phyloP scores from a whole-genome alignment of 2,113 vertebrate genomes.

The Leptocoma aspasia region DNA sequence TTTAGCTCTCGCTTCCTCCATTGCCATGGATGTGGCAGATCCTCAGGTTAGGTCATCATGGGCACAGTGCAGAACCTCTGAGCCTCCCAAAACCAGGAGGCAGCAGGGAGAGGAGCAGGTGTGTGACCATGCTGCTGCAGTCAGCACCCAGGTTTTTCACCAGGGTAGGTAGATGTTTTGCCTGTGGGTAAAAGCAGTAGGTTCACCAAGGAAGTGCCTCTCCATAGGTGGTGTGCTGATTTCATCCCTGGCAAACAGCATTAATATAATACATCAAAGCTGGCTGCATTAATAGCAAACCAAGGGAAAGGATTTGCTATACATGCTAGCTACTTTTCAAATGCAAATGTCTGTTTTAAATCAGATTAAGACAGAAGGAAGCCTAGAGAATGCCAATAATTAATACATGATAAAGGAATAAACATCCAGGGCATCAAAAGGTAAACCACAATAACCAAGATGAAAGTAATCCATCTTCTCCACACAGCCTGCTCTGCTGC shows the following conservation, averaged over 20 bases:
- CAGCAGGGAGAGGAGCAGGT: neutral
- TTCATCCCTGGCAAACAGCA: slow-evolving; percentile 36
- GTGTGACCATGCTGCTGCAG: neutral
- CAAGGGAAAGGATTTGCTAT: slow-evolving; percentile 40
- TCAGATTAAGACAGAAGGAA: slow-evolving; percentile 60
- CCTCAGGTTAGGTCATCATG: accelerated
- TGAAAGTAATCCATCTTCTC: neutral
- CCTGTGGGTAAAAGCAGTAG: neutral
- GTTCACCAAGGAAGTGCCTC: slow-evolving; percentile 6
- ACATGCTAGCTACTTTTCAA: slow-evolving; percentile 55
- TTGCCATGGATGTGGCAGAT: neutral
- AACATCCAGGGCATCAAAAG: slow-evolving; percentile 31
- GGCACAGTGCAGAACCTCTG: neutral
- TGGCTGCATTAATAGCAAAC: slow-evolving; percentile 10
- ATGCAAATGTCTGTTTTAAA: slow-evolving; percentile 58
- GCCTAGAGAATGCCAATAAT: slow-evolving; percentile 38
- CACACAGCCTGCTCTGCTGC: neutral
- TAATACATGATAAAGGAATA: slow-evolving; percentile 42
- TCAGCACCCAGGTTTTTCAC: neutral
- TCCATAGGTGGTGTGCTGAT: slow-evolving; percentile 30
- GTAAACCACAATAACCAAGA: neutral
- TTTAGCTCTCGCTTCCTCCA: neutral
- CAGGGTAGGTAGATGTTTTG: neutral
- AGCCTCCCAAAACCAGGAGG: neutral
- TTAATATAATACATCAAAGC: slow-evolving; percentile 49